Conservation (phyloP, 2,888 invertebrate genomes). For the Ecdyonurus torrentis region DNA sequence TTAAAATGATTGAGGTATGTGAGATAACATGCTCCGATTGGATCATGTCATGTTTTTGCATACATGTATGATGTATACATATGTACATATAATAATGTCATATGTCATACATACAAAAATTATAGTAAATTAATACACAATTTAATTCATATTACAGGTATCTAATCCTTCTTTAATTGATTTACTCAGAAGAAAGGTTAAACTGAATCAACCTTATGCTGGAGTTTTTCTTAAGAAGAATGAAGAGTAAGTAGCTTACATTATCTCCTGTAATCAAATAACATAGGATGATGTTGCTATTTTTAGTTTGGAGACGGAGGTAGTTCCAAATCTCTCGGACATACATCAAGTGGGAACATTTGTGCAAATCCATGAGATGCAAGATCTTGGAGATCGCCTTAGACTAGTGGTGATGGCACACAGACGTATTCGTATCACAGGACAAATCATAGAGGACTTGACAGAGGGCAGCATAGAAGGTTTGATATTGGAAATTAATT, state of each 20-base stretch:
- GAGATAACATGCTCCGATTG: background rate
- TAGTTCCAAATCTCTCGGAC: constrained; percentile 68
- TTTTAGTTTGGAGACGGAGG: constrained; percentile 58
- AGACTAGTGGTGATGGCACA: constrained; percentile 91
- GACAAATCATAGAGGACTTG: constrained; percentile 56
- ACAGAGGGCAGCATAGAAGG: constrained; percentile 31
- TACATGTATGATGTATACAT: background rate
- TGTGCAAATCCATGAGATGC: constrained; percentile 95
- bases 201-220: constrained; percentile 90
- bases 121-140: too few species aligned
- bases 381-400: constrained; percentile 80
- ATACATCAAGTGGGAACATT: constrained; percentile 86
- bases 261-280: too few species aligned
- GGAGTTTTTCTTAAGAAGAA: constrained; percentile 91
- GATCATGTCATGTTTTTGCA: constrained; percentile 5
- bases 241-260: constrained; percentile 55
- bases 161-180: constrained; percentile 76
- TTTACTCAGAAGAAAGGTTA: constrained; percentile 80
- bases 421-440: constrained; percentile 64
- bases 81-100: background rate
- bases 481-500: constrained; percentile 7
- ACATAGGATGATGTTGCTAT: too few species aligned
- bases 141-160: constrained; percentile 51
- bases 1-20: constrained; percentile 84
- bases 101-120: too few species aligned